A percentile compares a stretch with the other conserved stretches of the same genome.
These are phyloP conservation scores for Drosophila orosa DNA, from an alignment of 1,140 invertebrate species.

Conservation along the genomic window DNA sequence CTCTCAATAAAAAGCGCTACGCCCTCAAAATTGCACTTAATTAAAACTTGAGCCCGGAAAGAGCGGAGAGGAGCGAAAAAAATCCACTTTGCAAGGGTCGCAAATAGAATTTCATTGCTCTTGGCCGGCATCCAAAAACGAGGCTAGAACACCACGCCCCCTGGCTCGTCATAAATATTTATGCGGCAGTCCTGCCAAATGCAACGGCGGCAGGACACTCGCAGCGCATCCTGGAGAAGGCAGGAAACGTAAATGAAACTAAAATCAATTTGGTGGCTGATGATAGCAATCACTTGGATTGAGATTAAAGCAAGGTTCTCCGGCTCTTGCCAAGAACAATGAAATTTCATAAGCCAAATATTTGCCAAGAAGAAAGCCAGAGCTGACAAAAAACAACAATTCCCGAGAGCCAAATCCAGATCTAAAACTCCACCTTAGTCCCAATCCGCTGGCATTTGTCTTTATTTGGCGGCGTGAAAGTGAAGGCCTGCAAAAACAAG, in stretches of 20 bases:
- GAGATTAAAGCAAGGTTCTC: conserved; percentile 55
- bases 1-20: conserved; percentile 36
- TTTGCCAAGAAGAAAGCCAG: conserved; percentile 33
- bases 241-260: conserved; percentile 78
- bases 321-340: conserved; percentile 42
- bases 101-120: conserved; percentile 81
- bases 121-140: conserved; percentile 67
- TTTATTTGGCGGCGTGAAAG: conserved; percentile 55
- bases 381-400: conserved; percentile 1
- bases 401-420: background rate
- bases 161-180: conserved; percentile 74
- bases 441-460: conserved; percentile 35
- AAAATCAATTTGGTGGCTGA: conserved; percentile 77
- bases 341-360: conserved; percentile 63
- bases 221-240: conserved; percentile 12
- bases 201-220: conserved; percentile 39
- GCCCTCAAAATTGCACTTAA: conserved; percentile 78
- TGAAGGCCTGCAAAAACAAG: conserved; percentile 41
- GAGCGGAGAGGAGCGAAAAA: conserved; percentile 9
- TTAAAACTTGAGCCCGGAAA: conserved; percentile 61
- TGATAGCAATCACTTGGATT: conserved; percentile 75
- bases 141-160: conserved; percentile 37
- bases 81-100: conserved; percentile 55
- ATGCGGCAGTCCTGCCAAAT: conserved; percentile 66
- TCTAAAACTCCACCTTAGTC: background rate